Percentiles rank a stretch among this genome's conserved stretches.
Conservation (phyloP, 2,888 invertebrate species). For the Philereme vetulata region DNA sequence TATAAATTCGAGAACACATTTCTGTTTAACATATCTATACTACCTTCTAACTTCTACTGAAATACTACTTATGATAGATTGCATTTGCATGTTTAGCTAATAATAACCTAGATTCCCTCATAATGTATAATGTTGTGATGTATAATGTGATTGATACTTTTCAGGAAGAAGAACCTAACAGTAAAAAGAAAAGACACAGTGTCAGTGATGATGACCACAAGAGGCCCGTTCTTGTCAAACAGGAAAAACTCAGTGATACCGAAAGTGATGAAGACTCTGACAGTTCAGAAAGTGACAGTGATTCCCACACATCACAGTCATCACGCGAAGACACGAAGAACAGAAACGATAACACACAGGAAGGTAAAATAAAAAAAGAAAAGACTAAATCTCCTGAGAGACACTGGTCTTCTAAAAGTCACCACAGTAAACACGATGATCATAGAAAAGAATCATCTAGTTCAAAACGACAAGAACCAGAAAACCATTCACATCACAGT, state of each 20-base stretch:
- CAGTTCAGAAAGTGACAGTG: conserved; percentile 57
- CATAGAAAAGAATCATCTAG: conserved; percentile 53
- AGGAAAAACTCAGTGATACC: conserved; percentile 51
- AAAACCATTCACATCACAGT: conserved; percentile 51
- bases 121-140: no score
- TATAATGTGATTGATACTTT: not conserved
- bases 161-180: conserved; percentile 66
- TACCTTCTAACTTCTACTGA: no score
- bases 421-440: conserved; percentile 48
- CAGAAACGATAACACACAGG: conserved; percentile 54
- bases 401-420: conserved; percentile 54
- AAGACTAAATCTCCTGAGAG: conserved; percentile 55
- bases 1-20: no score
- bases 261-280: conserved; percentile 55
- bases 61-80: no score
- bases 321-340: conserved; percentile 60
- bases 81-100: no score
- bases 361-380: conserved; percentile 50
- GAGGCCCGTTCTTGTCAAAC: conserved; percentile 49
- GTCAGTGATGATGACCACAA: conserved; percentile 59
- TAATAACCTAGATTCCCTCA: no score
- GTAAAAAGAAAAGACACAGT: conserved; percentile 61
- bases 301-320: conserved; percentile 58
- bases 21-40: no score
- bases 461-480: conserved; percentile 48